Evolutionary conservation across 2,113 vertebrate genomes (phyloP).

Genomic region (Aptenodytes patagonicus): DNA sequence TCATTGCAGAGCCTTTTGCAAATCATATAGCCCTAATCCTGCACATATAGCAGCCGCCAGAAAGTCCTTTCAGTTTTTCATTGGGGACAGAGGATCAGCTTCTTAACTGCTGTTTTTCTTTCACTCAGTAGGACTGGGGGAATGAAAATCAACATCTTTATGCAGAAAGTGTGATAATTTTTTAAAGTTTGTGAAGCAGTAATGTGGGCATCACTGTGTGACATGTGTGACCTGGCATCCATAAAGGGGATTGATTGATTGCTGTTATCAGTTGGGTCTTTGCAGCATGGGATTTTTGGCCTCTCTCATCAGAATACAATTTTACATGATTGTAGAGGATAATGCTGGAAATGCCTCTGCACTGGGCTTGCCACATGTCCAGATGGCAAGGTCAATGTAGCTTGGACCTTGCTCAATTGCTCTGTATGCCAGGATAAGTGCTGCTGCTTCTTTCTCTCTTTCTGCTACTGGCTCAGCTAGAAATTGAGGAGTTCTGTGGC

Average conservation of each 20-base stretch:
- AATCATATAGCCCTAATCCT: conserved; percentile 4
- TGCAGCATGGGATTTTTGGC: conserved; percentile 19
- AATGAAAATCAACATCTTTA: neutral
- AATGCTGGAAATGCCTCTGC: conserved; percentile 35
- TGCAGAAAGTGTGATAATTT: neutral
- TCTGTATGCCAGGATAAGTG: neutral
- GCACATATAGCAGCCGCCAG: neutral
- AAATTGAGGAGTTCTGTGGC: neutral
- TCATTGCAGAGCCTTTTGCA: conserved; percentile 8
- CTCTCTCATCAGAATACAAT: conserved; percentile 11
- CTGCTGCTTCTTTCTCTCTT: neutral
- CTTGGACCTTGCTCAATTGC: neutral
- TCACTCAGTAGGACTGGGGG: fast-evolving
- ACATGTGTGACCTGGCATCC: neutral
- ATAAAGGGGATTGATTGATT: neutral
- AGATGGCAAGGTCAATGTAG: conserved; percentile 51
- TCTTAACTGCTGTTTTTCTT: neutral
- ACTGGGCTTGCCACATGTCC: neutral
- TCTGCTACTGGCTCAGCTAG: neutral
- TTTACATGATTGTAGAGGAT: conserved; percentile 34
- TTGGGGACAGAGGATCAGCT: neutral
- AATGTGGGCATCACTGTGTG: neutral
- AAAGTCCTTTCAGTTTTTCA: neutral
- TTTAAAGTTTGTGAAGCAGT: neutral
- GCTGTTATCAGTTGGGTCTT: neutral